Percentiles rank a stretch among this genome's conserved stretches.
phyloP scores from a whole-genome alignment of 2,113 vertebrate genomes.

The Syngnathus floridae region DNA sequence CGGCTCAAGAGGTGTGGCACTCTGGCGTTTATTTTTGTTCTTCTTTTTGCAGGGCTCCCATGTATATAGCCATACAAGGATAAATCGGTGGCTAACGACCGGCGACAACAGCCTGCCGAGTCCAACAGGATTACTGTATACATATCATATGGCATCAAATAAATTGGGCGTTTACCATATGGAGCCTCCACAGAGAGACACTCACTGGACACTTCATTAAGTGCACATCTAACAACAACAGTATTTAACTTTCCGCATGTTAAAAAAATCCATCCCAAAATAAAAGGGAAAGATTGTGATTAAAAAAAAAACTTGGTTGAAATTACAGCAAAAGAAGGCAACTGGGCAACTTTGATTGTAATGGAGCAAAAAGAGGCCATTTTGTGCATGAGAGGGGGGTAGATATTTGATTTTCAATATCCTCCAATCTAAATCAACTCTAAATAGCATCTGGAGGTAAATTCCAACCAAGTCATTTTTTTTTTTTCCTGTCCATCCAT shows the following conservation, averaged over 20 bases:
- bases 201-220: neutral
- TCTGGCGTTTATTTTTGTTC: slow-evolving; percentile 43
- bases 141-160: slow-evolving; percentile 44
- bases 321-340: neutral
- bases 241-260: neutral
- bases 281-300: neutral
- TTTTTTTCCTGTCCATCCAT: neutral
- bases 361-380: neutral
- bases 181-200: neutral
- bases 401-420: neutral
- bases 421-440: neutral
- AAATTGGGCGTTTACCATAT: slow-evolving; percentile 20
- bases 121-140: slow-evolving; percentile 35
- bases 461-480: neutral
- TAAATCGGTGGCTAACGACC: slow-evolving; percentile 62
- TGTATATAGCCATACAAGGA: slow-evolving; percentile 35
- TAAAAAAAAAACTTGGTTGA: neutral
- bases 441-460: neutral
- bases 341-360: neutral
- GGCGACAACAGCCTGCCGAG: slow-evolving; percentile 39
- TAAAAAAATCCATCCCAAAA: no score
- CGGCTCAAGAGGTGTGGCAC: slow-evolving; percentile 41
- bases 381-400: neutral
- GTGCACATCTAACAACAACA: neutral
- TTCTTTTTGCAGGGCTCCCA: slow-evolving; percentile 1